Base-by-base conservation (phyloP, 2,888 invertebrate species). In the Colostygia pectinataria region DNA sequence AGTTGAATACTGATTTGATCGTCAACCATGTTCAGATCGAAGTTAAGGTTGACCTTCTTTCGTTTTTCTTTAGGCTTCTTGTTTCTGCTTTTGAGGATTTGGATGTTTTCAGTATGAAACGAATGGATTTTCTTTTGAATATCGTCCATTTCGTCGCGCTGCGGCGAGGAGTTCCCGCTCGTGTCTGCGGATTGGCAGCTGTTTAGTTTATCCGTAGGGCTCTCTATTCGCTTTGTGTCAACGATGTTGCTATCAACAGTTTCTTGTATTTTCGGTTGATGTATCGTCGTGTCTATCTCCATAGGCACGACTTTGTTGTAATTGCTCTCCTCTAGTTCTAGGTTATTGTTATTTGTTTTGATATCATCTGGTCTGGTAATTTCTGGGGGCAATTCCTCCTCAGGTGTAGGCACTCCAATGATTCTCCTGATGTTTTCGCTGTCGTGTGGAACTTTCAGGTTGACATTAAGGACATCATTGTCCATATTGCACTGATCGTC, bases 71-170 rank as follows among this genome's bases (percentile, higher is more conserved):
- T 90, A 0, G 89, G 88, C 49, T 93, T 93, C 51, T 92, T 92
- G 49, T 92, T 92, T 54, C 92, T 86, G 42, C 92, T 92, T 61
- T 92, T 92, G 32, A 93, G 71, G 61, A 92, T 91, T 55, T 90
- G 87, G 54, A 93, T 92, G 67, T 93, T 93, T 65, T 92, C 92
- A 1, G 92, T 92, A 67, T 93, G 93, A 70, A 93, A 93, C 24
- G 92, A 92, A 61, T 92, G 91, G 54, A 93, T 85, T 57, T 92
- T 92, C 62, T 92, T 92, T 65, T 92, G 92, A 43, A 93, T 92
- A 61, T 92, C 93, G 57, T 91, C 91, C 83, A 92, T 91, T 63
- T 92, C 92, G 62, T 92, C 90, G 3, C 87, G 75, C 38, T 89
- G 85, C 0, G 90, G 91, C 0, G 90, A 90, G 0, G 90, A 90